phyloP scores from a whole-genome alignment of 64 coral and sea anemone species.

The Acropora yongei region DNA sequence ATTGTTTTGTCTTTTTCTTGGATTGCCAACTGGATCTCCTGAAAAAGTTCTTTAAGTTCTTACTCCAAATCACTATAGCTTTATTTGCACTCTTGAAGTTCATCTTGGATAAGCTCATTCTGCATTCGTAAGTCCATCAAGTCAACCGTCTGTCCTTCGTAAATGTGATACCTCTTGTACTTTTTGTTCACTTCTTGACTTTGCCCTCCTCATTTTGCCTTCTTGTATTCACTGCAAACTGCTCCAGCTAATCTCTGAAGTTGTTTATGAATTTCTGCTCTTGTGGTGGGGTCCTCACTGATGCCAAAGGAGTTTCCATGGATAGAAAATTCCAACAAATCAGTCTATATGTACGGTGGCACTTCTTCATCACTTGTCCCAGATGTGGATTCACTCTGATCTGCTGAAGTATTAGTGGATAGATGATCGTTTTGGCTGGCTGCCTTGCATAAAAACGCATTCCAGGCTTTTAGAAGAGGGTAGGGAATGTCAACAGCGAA shows the following conservation, averaged over 20 bases:
- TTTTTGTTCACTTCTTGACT: not conserved
- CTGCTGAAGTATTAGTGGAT: not conserved
- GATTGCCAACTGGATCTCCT: not conserved
- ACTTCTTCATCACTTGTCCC: not conserved
- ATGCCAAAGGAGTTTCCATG: not conserved
- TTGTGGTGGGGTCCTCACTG: not conserved
- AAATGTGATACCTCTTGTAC: not conserved
- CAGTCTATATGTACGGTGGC: not conserved
- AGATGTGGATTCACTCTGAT: not conserved
- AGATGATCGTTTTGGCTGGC: not conserved
- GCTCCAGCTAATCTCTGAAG: constrained; percentile 7
- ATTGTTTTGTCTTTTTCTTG: not conserved
- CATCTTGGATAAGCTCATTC: not conserved
- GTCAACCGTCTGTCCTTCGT: not conserved
- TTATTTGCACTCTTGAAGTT: not conserved
- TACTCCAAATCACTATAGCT: not conserved
- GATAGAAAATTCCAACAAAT: not conserved
- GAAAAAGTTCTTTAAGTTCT: not conserved
- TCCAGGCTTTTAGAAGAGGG: not conserved
- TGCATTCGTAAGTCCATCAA: not conserved
- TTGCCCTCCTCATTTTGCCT: not conserved
- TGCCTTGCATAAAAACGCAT: not conserved
- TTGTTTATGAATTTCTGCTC: constrained; percentile 1
- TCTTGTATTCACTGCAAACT: not conserved
- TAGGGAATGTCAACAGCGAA: too few relatives aligned